Conservation (phyloP, 2,797 vertebrate species). For the Pangasius krempfi region DNA sequence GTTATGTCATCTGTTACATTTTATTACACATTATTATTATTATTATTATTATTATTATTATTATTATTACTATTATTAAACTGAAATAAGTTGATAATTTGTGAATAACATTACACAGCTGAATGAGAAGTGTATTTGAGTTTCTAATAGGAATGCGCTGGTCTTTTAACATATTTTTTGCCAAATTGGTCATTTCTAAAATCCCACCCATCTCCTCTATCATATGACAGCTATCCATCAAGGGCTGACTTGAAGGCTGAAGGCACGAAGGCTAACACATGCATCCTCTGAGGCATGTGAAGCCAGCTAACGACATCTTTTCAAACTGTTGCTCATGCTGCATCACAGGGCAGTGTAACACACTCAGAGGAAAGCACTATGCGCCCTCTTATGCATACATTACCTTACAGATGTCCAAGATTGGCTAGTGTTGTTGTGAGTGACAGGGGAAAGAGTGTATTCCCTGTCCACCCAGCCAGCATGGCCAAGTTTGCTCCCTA, state of each 20-base stretch:
- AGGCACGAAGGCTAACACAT: not conserved
- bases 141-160: not conserved
- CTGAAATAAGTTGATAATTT: too few relatives aligned
- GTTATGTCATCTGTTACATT: too few relatives aligned
- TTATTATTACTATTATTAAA: too few relatives aligned
- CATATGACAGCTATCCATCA: not conserved
- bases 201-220: not conserved
- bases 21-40: too few relatives aligned
- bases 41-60: too few relatives aligned
- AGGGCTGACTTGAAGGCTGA: too few relatives aligned
- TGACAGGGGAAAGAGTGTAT: not conserved
- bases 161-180: too few relatives aligned
- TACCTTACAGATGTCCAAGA: not conserved
- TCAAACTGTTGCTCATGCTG: not conserved
- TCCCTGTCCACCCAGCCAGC: not conserved
- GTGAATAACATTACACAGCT: not conserved
- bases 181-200: too few relatives aligned
- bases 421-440: not conserved
- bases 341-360: not conserved
- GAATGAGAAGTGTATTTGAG: not conserved
- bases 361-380: not conserved
- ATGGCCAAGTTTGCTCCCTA: not conserved
- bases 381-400: not conserved
- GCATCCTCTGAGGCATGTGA: not conserved
- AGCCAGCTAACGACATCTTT: not conserved